Evolutionary conservation across 2,797 vertebrate species (phyloP), one percentile per base, ranked within the genome.

Genomic region (Hippocampus kuda): DNA sequence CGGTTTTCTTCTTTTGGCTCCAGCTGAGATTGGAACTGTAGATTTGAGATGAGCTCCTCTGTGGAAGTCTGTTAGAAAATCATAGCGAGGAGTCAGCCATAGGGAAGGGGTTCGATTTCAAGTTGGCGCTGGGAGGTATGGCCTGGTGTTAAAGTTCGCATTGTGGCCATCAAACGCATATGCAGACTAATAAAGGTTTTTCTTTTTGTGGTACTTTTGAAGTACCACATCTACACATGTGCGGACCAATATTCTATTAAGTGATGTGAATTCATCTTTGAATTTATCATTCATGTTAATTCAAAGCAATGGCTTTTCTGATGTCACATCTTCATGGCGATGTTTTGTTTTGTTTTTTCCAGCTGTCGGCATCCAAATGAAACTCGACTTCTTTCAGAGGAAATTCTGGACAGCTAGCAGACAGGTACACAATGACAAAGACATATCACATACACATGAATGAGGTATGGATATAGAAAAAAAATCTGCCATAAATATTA

Each of bases 301-400:
- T 59, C 12, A 15, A 22, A 44, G 38, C 41, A 42, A 63, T 46
- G 15, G 11, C 12, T 64, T 65, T 26, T 65, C 12, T 56, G 22
- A 13, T 67, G 34, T n/a, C 66, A 24, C 34, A 11, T 60, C 41
- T 59, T 6, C 41, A 10, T 48, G 12, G 16, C 16, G 4, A 18
- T 48, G 12, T n/a, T 26, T 76, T 13, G 78, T 6, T 91, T 34
- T 34, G 5, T 6, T 91, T 72, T 91, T 85, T 75, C 13, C 86
- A 99, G 97, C 96, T 91, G 95, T 98, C 75, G 97, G 96, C 69
- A 98, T 99, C 83, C 97, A 99, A 90, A 98, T 99, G 96, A 99
- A 99, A 83, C 91, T 99, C 74, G 96, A 98, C 76, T 99, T 98
- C 86, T 99, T 99, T 88, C 96, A 98, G 86, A 91, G 92, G 85